Conservation (phyloP, 2,113 vertebrate species). For the Brachirus orientalis region DNA sequence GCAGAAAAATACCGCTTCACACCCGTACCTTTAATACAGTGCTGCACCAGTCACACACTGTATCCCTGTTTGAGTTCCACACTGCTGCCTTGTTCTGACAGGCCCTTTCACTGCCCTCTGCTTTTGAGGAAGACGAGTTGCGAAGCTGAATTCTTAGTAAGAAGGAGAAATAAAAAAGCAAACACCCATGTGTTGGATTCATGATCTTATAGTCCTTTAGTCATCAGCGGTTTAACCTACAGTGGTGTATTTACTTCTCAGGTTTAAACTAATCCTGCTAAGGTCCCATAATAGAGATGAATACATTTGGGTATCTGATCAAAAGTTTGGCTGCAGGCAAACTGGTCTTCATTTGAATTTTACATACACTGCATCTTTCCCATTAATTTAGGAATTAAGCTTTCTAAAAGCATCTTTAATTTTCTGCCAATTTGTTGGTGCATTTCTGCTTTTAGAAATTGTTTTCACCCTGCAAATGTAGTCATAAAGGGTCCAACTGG, state of each 20-base stretch:
- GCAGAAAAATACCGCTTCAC: conserved; percentile 35
- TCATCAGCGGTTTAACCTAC: background rate
- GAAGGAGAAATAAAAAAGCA: conserved; percentile 10
- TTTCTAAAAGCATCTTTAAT: too few relatives aligned
- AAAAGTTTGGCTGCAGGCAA: background rate
- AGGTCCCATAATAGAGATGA: background rate
- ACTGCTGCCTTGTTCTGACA: conserved; percentile 71
- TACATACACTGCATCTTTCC: too few relatives aligned
- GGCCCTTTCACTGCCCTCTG: conserved; percentile 29
- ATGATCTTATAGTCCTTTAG: background rate
- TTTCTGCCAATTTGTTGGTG: too few relatives aligned
- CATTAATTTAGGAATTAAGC: too few relatives aligned
- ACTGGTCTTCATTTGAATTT: background rate
- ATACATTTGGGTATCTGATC: background rate
- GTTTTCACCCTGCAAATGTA: background rate
- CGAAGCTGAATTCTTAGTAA: background rate
- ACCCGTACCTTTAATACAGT: conserved; percentile 38
- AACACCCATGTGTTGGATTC: background rate
- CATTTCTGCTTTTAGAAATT: too few relatives aligned
- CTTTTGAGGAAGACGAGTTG: conserved; percentile 30
- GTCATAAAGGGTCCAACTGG: background rate
- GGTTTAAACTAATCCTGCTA: background rate
- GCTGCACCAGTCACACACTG: conserved; percentile 59
- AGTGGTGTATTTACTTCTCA: conserved; percentile 4
- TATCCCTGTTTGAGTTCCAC: conserved; percentile 59